Percentiles rank a stretch among this genome's conserved stretches.
Evolutionary conservation across 2,113 vertebrate genomes (phyloP).

Genomic region (Dasyprocta punctata): DNA sequence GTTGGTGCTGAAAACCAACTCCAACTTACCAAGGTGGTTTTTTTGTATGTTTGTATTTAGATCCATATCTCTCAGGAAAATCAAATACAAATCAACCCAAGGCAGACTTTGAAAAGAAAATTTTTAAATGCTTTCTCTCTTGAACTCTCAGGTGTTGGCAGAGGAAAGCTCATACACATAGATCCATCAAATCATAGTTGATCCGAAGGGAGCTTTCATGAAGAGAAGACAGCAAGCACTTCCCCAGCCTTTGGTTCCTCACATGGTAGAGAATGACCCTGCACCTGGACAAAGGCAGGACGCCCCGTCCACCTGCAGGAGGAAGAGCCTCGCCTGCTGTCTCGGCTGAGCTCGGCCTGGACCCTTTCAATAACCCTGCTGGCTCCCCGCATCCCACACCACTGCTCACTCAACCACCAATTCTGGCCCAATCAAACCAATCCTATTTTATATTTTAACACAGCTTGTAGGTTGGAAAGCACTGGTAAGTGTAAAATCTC

Average conservation of each 20-base stretch:
- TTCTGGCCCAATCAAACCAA: slow-evolving; percentile 11
- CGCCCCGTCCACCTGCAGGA: not conserved
- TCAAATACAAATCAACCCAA: not conserved
- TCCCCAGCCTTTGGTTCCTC: slow-evolving; percentile 16
- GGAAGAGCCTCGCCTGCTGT: not conserved
- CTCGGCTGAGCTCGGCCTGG: not conserved
- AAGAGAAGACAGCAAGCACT: not conserved
- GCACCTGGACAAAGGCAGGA: slow-evolving; percentile 6
- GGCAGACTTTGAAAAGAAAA: slow-evolving; percentile 41
- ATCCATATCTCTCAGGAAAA: too few species aligned
- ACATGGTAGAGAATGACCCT: not conserved
- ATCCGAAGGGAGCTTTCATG: slow-evolving; percentile 1
- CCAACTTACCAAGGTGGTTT: not conserved
- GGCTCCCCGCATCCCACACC: not conserved
- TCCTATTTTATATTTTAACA: not conserved
- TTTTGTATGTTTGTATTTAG: too few species aligned
- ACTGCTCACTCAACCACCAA: not conserved
- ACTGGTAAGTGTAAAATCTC: too few species aligned
- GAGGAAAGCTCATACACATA: not conserved
- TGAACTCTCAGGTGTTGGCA: slow-evolving; percentile 25
- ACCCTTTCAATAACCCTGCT: not conserved
- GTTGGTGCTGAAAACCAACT: not conserved
- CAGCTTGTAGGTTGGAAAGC: not conserved
- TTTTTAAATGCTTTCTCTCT: not conserved
- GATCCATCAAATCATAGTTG: slow-evolving; percentile 39